Evolutionary conservation across 2,113 vertebrate genomes (phyloP).

Genomic region (Sigmodon hispidus): DNA sequence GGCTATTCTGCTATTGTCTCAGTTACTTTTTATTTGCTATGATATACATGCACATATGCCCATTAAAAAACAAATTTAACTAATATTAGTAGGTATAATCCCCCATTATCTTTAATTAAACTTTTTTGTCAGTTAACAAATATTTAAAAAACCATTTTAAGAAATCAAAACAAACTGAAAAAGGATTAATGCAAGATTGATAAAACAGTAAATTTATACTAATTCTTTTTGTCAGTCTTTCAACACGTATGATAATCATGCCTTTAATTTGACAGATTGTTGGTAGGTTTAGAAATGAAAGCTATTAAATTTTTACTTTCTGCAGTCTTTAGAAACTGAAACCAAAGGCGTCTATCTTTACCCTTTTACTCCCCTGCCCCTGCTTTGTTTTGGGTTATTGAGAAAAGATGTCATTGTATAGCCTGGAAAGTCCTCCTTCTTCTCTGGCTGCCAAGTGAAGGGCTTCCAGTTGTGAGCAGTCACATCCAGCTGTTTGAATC

Average conservation of each 20-base stretch:
- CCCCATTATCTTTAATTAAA: neutral
- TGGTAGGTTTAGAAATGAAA: neutral
- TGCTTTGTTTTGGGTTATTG: neutral
- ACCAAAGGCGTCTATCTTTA: neutral
- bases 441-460: neutral
- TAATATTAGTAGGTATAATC: neutral
- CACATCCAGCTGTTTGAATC: neutral
- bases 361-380: too few species aligned
- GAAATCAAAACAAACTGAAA: neutral
- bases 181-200: neutral
- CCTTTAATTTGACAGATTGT: neutral
- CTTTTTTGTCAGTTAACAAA: slow-evolving; percentile 10
- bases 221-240: slow-evolving; percentile 19
- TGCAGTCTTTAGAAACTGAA: slow-evolving; percentile 28
- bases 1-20: neutral
- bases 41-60: neutral
- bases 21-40: slow-evolving; percentile 34
- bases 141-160: neutral
- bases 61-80: neutral
- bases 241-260: neutral
- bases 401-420: neutral
- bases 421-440: too few species aligned
- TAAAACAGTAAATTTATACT: slow-evolving; percentile 8
- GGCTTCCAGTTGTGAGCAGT: neutral
- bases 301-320: neutral